Base-by-base conservation (phyloP, 2,797 vertebrate genomes). In the Discoglossus pictus region DNA sequence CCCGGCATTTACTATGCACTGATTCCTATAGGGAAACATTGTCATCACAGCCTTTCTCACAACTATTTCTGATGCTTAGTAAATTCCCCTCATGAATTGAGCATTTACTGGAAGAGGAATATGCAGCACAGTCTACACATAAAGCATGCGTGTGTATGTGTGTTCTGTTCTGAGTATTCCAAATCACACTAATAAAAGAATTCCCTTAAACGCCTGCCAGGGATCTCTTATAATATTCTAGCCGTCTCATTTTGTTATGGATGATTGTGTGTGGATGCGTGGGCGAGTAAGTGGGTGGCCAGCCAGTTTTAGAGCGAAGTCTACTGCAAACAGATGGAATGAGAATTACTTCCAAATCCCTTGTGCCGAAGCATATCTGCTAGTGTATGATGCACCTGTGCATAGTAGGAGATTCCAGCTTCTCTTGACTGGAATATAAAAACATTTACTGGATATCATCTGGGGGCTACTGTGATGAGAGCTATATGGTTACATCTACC, bases 311-410 rank as follows among this genome's bases (percentile, higher is more conserved):
- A 81, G 78, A 83, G 76, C 76, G 70, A 68, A 73, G 74, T 80
- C 80, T 80, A 81, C 80, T 80, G 79, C 74, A 80, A 73, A 79
- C 80, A 83, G 81, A 84, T 84, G 78, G 80, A 68, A 72, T 61
- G 74, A 77, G 78, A 80, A 80, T 67, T 65, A 76, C 65, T 79
- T 81, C 77, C 81, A 82, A 80, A 79, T 81, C 68, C 74, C 78
- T 77, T 66, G 71, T 75, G 66, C 72, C 79, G 73, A 78, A 73
- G 75, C 67, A 71, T 80, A 78, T 71, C 53, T 78, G 79, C 77
- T 77, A 79, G 77, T 79, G 68, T 81, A 73, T 9, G 64, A 71
- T 71, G 44, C 78, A 80, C 79, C 78, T 79, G 80, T 75, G 79
- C 74, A 75, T 68, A 61, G 73, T 62, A 61, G 69, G 55, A 60